phyloP scores from a whole-genome alignment of 2,113 vertebrate species.

The Smithornis capensis region DNA sequence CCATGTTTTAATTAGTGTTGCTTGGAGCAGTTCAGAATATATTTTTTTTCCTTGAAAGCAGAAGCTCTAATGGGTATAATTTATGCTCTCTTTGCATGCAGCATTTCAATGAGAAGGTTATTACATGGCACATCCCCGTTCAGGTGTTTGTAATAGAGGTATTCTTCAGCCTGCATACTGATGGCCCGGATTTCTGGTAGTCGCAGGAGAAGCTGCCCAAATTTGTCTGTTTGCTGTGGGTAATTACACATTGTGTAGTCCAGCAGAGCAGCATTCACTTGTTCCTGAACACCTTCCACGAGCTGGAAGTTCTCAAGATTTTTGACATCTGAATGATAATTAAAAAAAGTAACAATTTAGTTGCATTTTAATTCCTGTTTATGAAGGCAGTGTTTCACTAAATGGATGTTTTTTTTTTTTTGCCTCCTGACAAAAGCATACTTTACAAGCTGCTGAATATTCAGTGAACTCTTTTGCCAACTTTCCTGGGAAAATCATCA shows the following conservation, averaged over 20 bases:
- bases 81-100: constrained; percentile 96
- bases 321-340: constrained; percentile 86
- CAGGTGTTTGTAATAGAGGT: constrained; percentile 99
- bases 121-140: constrained; percentile 98
- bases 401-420: not conserved
- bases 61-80: constrained; percentile 39
- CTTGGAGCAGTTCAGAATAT: constrained; percentile 75
- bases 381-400: not conserved
- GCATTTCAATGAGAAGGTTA: constrained; percentile 99
- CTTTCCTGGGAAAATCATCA: constrained; percentile 63
- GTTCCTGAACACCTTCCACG: constrained; percentile 96
- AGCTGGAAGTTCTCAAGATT: constrained; percentile 98
- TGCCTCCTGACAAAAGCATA: constrained; percentile 49
- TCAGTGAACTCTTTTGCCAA: constrained; percentile 36
- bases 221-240: constrained; percentile 97
- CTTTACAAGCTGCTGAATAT: constrained; percentile 53
- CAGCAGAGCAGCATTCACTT: constrained; percentile 93
- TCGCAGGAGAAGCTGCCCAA: constrained; percentile 93
- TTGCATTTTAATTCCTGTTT: constrained; percentile 50
- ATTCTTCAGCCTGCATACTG: constrained; percentile 98
- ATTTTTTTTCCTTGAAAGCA: constrained; percentile 54
- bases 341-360: constrained; percentile 3
- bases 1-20: constrained; percentile 65
- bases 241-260: constrained; percentile 98
- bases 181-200: constrained; percentile 96